phyloP scores from a whole-genome alignment of 2,888 invertebrate genomes.

The Dolichopus griseipennis region DNA sequence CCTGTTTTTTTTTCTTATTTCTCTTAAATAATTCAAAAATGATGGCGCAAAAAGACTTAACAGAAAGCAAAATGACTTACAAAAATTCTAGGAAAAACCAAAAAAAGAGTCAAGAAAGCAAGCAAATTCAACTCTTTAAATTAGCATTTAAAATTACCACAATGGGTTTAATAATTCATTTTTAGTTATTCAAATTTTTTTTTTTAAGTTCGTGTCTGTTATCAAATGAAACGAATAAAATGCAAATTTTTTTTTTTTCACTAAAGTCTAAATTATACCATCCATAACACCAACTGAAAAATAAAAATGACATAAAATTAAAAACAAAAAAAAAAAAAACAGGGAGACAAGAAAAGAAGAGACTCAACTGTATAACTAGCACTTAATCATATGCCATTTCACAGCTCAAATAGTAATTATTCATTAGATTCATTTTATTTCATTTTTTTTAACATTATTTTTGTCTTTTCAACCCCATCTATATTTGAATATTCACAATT shows the following conservation, averaged over 20 bases:
- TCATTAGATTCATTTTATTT: neutral
- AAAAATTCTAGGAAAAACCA: no score
- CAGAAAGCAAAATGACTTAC: no score
- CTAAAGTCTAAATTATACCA: no score
- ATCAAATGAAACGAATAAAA: no score
- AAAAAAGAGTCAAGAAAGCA: no score
- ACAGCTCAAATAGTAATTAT: neutral
- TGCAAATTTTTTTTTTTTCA: no score
- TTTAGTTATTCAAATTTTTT: neutral
- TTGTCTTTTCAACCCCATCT: neutral
- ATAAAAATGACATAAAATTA: neutral
- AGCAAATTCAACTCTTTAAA: neutral
- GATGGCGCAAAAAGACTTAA: no score
- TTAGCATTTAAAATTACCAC: slow-evolving; percentile 2
- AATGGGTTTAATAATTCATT: neutral
- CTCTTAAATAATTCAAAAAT: no score
- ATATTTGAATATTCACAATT: neutral
- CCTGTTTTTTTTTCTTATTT: no score
- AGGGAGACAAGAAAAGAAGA: no score
- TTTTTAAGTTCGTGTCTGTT: no score
- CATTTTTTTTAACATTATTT: neutral
- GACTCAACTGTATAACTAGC: neutral
- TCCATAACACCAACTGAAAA: neutral
- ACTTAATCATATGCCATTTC: slow-evolving; percentile 1
- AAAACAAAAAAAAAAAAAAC: neutral